A percentile compares a stretch with the other conserved stretches of the same genome.
Evolutionary conservation across 1,140 invertebrate species (phyloP).

Genomic region (Heliconius hermathena): DNA sequence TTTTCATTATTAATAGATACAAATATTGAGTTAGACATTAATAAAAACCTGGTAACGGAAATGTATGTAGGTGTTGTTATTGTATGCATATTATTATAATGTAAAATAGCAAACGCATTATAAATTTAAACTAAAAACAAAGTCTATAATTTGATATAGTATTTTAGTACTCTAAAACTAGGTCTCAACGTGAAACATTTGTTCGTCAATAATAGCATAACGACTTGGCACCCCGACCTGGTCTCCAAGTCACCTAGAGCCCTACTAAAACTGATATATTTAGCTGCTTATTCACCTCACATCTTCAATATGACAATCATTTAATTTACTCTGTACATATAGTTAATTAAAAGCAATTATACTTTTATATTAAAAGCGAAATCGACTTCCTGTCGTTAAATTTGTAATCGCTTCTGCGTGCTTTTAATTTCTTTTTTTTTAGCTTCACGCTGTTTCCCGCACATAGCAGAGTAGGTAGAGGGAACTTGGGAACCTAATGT

Average conservation of each 20-base stretch:
- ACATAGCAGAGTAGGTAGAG: too few species aligned
- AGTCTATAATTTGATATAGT: neutral
- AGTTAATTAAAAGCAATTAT: neutral
- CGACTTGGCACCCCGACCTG: constrained; percentile 41
- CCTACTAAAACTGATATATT: constrained; percentile 34
- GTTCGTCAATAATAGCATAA: constrained; percentile 42
- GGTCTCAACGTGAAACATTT: constrained; percentile 32
- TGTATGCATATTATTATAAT: too few species aligned
- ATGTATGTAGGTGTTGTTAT: too few species aligned
- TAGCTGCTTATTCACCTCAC: constrained; percentile 39
- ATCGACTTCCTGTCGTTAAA: too few species aligned
- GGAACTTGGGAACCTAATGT: too few species aligned
- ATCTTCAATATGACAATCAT: neutral
- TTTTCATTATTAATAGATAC: too few species aligned
- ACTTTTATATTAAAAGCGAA: too few species aligned
- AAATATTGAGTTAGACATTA: too few species aligned
- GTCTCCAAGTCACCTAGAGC: constrained; percentile 33
- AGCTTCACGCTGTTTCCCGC: too few species aligned
- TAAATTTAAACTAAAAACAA: neutral
- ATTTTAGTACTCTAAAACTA: constrained; percentile 28
- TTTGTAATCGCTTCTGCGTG: too few species aligned
- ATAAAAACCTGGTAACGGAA: too few species aligned
- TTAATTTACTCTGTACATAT: neutral
- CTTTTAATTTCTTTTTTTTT: too few species aligned
- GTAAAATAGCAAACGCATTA: neutral